Evolutionary conservation across 2,888 invertebrate genomes (phyloP).

Genomic region (Agriopis leucophaearia): DNA sequence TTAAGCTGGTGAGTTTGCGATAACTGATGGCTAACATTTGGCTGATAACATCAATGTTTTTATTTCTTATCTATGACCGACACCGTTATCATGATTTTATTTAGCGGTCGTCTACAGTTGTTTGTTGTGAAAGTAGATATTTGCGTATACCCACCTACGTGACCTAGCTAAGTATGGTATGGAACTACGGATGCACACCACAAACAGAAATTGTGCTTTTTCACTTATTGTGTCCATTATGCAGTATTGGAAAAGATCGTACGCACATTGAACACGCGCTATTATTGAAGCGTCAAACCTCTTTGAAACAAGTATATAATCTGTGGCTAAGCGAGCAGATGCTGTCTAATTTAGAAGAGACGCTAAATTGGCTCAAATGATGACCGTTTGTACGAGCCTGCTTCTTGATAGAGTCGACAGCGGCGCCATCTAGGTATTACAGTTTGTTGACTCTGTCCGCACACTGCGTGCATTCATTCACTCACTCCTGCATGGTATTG

Average conservation of each 20-base stretch:
- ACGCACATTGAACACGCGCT: conserved; percentile 15
- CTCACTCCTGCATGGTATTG: too few relatives aligned
- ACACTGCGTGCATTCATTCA: not conserved
- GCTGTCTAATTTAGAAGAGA: not conserved
- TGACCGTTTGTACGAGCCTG: conserved; percentile 10
- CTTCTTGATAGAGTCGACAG: not conserved
- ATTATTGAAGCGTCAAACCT: conserved; percentile 1
- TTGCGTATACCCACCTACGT: not conserved
- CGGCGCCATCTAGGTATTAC: not conserved
- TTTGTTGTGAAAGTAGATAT: conserved; percentile 20
- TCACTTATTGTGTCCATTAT: conserved; percentile 31
- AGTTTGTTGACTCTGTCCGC: not conserved
- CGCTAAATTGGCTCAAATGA: conserved; percentile 22
- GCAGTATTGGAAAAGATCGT: conserved; percentile 27
- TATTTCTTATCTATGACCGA: conserved; percentile 6
- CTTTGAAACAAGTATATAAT: not conserved
- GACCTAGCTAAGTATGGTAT: conserved; percentile 23
- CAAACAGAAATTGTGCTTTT: conserved; percentile 23
- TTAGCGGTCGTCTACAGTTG: conserved; percentile 7
- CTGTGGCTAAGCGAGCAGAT: not conserved
- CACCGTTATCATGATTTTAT: not conserved
- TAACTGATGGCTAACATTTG: not conserved
- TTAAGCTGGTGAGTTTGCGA: not conserved
- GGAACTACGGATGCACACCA: conserved; percentile 11
- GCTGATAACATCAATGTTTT: conserved; percentile 16